Evolutionary conservation across 1,140 invertebrate species (phyloP), one percentile per base, ranked within the genome.

Genomic region (Uloborus diversus): DNA sequence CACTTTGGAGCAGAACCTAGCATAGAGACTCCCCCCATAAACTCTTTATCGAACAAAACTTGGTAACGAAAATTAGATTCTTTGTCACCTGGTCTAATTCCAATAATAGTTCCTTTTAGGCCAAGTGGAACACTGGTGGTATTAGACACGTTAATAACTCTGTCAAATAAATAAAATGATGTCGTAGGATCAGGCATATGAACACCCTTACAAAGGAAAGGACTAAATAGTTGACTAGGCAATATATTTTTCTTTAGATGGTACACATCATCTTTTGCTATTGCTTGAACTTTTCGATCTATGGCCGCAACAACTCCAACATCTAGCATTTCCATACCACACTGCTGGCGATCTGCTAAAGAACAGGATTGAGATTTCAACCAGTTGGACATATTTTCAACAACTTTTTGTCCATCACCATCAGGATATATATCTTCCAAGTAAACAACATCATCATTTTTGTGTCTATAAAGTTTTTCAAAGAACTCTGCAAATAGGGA

Each of bases 61-160:
- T 93, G 92, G 85, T 92, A 94, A 35, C 91, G 86, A 0, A 86
- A 87, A 53, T 91, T 89, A 0, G 84, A 82, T 5, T 85, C 79
- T 35, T 88, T 88, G 2, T 90, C 86, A 4, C 87, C 86, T 51
- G 51, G 37, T 49, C 80, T 71, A 59, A 88, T 86, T 32, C 92
- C 93, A 23, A 95, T 91, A 0, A 98, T 89, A 0, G 93, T 96
- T 37, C 96, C 96, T 82, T 90, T 91, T 0, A 90, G 88, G 4
- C 95, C 96, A 17, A 94, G 86, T 0, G 95, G 95, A 9, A 96
- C 94, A 2, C 90, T 90, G 82, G 91, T 93, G 59, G 90, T 90
- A 56, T 91, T 89, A 37, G 92, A 89, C 0, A 94, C 90, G 82
- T 92, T 91, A 2, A 97, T 90, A 47, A 99, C 91, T 69, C 96